phyloP scores from a whole-genome alignment of 2,113 vertebrate genomes.

The Ammospiza nelsoni region DNA sequence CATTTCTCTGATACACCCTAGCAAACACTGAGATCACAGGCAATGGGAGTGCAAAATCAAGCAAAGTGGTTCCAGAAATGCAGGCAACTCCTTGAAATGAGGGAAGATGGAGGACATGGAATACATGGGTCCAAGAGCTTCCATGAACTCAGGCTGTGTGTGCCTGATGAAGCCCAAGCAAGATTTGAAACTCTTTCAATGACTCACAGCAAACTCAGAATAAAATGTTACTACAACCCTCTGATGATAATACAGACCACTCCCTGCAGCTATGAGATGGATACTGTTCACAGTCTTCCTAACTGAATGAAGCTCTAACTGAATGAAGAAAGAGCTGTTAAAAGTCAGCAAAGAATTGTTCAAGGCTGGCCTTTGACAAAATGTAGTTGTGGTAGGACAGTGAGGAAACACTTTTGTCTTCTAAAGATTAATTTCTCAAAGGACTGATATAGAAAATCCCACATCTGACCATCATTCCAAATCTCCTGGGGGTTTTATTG shows the following conservation, averaged over 20 bases:
- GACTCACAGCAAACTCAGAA: background rate
- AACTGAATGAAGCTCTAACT: background rate
- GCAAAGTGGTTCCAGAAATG: background rate
- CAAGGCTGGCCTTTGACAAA: background rate
- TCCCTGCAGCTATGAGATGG: background rate
- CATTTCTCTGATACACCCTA: background rate
- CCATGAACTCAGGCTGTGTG: background rate
- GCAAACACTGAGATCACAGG: slow-evolving; percentile 1
- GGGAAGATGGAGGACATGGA: background rate
- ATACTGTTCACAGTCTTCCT: background rate
- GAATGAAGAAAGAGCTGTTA: background rate
- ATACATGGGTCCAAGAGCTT: background rate
- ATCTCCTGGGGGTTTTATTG: background rate
- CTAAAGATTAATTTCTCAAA: background rate
- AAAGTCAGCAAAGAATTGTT: background rate
- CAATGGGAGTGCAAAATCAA: background rate
- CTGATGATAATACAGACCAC: background rate
- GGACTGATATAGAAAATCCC: background rate
- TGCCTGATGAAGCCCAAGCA: background rate
- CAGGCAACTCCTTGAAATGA: background rate
- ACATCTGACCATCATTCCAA: background rate
- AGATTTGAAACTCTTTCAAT: background rate
- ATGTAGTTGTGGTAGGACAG: background rate
- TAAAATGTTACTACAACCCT: background rate
- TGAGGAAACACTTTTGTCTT: background rate